Evolutionary conservation across 2,797 vertebrate species (phyloP), one percentile per base, ranked within the genome.

Genomic region (Fistularia commersonii): DNA sequence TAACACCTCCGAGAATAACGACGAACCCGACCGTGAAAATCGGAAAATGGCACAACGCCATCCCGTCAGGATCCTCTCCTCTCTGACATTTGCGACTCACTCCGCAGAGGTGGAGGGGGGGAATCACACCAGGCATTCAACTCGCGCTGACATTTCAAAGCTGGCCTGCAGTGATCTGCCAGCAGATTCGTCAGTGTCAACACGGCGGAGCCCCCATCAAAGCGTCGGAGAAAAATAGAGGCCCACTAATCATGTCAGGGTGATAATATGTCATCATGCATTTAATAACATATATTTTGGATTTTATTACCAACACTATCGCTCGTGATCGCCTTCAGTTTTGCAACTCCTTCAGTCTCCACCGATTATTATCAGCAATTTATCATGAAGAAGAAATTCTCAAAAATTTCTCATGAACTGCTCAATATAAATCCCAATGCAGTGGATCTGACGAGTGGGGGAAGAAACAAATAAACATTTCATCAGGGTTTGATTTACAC

Each of bases 151-250:
- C 82, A 87, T 84, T 88, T 86, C 70, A 73, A 74, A 72, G 54
- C 57, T 66, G 54, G 83, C 90, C 87, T 67, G 62, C 62, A 86
- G 89, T 73, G 61, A 62, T 80, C 42, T 54, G 59, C 69, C 60
- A 37, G 69, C 82, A 77, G 72, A 84, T 86, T 88, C 76, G 80
- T 89, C 85, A 87, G 74, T 65, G 84, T 89, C 88, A 90, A 76
- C 79, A 62, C 61, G 46, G 45, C 44, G 40, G 65, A 32, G 66
- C 54, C 50, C 59, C 63, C 74, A 66, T 80, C 66, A 72, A 78
- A 77, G 60, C 41, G 43, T 74, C 59, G 70, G 35, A 58, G 61
- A 64, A 61, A 65, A 66, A 72, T 60, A 72, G 57, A 74, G 72
- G 57, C 60, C 60, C 41, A 56, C 72, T 78, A 79, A 85, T 80